These are phyloP conservation scores for Branchellion lobata DNA, from an alignment of 2,888 invertebrate species.

Conservation along the genomic window DNA sequence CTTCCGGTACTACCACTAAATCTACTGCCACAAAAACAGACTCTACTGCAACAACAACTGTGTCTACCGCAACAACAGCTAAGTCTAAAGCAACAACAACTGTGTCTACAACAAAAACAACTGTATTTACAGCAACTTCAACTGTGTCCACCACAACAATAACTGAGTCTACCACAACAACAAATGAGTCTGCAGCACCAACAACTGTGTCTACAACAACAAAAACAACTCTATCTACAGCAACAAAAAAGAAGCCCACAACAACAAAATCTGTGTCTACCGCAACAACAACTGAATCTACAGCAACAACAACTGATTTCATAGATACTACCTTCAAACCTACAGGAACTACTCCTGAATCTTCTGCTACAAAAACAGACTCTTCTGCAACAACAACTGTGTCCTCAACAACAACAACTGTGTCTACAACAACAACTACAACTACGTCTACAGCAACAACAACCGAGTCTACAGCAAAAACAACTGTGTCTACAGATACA, in stretches of 20 bases:
- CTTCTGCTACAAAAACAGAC: no score
- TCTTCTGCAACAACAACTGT: no score
- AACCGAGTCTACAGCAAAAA: no score
- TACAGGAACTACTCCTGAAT: no score
- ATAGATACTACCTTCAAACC: no score
- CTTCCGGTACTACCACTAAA: neutral
- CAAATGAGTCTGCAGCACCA: neutral
- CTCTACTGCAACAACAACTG: neutral
- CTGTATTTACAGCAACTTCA: neutral
- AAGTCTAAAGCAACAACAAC: neutral
- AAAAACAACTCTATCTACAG: neutral
- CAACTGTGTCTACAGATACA: no score
- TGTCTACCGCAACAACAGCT: neutral
- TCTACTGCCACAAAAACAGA: neutral
- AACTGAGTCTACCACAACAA: neutral
- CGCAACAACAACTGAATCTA: neutral
- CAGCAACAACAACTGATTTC: no score
- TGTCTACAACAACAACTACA: neutral
- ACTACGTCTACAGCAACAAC: slow-evolving; percentile 5
- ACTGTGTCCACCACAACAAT: neutral
- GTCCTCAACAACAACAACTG: neutral
- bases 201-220: neutral
- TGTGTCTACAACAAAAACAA: neutral
- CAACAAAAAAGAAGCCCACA: neutral
- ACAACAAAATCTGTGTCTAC: neutral